These are phyloP conservation scores for Nasua narica DNA, from an alignment of 2,797 vertebrate species.

Conservation along the genomic window DNA sequence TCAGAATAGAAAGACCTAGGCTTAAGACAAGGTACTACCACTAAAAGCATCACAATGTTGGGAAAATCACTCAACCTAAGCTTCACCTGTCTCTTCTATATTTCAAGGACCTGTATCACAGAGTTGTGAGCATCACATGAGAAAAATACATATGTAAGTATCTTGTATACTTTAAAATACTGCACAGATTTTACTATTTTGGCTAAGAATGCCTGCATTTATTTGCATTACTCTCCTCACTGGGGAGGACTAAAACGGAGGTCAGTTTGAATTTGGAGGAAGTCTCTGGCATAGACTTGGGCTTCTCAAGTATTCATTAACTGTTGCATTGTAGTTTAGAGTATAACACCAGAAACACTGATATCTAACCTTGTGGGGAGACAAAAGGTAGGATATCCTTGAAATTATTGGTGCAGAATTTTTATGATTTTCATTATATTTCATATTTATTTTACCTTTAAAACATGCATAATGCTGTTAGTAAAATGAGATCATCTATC, in stretches of 20 bases:
- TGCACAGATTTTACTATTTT: not conserved
- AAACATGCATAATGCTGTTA: not conserved
- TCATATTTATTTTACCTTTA: conserved; percentile 31
- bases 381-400: not conserved
- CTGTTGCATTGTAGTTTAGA: not conserved
- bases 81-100: not conserved
- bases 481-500: not conserved
- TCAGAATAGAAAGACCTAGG: not conserved
- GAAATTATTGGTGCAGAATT: not conserved
- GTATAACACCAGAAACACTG: not conserved
- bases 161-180: not conserved
- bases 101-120: not conserved
- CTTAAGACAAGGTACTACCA: not conserved
- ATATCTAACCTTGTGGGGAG: not conserved
- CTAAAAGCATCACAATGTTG: not conserved
- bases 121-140: not conserved
- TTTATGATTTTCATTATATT: not conserved
- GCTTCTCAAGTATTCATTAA: not conserved
- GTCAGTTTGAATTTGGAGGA: not conserved
- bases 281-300: not conserved
- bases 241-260: not conserved
- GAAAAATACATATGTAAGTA: not conserved
- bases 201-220: not conserved
- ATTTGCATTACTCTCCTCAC: not conserved
- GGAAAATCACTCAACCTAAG: not conserved